Evolutionary conservation across 2,113 vertebrate genomes (phyloP).

Genomic region (Xiphophorus couchianus): DNA sequence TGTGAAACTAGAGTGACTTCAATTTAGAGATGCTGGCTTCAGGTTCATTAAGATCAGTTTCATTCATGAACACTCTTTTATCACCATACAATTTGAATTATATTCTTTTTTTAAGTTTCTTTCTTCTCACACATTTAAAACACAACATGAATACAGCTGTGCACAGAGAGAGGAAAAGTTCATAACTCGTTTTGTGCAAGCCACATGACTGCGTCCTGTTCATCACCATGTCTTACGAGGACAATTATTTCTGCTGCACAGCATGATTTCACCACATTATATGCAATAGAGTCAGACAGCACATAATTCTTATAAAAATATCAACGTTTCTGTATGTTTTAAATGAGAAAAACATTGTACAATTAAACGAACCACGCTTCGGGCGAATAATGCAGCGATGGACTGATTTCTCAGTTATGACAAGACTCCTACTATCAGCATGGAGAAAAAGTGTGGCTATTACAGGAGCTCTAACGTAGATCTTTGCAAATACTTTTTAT

Average conservation of each 20-base stretch:
- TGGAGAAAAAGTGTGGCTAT: conserved; percentile 36
- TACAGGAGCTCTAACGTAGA: conserved; percentile 12
- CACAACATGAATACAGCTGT: neutral
- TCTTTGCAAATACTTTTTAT: conserved; percentile 14
- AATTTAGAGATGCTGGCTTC: too few relatives aligned
- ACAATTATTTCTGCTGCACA: neutral
- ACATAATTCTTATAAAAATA: neutral
- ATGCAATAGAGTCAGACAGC: neutral
- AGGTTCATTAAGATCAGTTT: neutral
- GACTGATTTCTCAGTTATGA: conserved; percentile 35
- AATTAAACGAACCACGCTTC: neutral
- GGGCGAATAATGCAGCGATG: conserved; percentile 8
- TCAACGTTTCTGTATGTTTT: neutral
- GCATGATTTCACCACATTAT: neutral
- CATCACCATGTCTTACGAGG: neutral
- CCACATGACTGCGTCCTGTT: too few relatives aligned
- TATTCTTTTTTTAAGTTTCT: neutral
- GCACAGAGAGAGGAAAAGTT: neutral
- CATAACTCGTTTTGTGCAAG: neutral
- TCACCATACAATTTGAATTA: neutral
- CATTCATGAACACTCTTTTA: neutral
- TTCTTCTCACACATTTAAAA: neutral
- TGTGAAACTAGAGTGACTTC: too few relatives aligned
- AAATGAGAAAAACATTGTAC: neutral
- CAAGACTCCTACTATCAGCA: conserved; percentile 31